Base-by-base conservation (phyloP, 2,888 invertebrate species). In the Lissocephala sabroskyi region DNA sequence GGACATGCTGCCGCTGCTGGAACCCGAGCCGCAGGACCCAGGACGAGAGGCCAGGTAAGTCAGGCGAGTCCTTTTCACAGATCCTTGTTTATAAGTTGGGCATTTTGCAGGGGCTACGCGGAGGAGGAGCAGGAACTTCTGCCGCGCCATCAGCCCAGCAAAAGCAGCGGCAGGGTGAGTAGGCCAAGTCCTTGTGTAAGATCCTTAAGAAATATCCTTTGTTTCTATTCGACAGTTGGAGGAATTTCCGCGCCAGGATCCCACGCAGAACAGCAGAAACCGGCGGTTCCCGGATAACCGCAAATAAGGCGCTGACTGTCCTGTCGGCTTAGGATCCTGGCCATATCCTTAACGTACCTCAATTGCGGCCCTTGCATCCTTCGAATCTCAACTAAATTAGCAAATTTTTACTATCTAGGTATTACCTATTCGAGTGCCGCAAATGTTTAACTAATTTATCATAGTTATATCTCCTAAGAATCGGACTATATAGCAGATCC, bases 1-100 rank as follows among this genome's bases (percentile, higher is more conserved):
- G 62, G 87, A 87, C 52, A 85, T 87, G 75, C 71, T 87, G 61
- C 87, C 87, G 9, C 77, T 87, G 30, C 67, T 87, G 7, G 86
- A 86, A 19, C 79, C 84, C 30, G 83, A 81, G 33, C 76, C 65
- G 3, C 78, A 82, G 6, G n/a, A n/a, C n/a, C n/a, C n/a, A n/a
- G n/a, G n/a, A n/a, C n/a, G n/a, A n/a, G 83, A 83, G 30, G 68
- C 70, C 23, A 80, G 84, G 84, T 84, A 46, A 62, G 52, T 35
- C 1, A 3, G 19, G 13, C 6, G 1, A 14, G 39, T 9, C 18
- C 14, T 29, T 18, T 39, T 39, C 18, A 3, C 2, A 39, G 19
- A 17, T 23, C 19, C 11, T n/a, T 3, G 14, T 4, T 35, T 43
- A n/a, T 23, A 18, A 17, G 19, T 11, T 32, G 28, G 13, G 4